A percentile compares a stretch with the other conserved stretches of the same genome.
Conservation (phyloP, 2,888 invertebrate genomes). For the Nasonovia ribisnigri region DNA sequence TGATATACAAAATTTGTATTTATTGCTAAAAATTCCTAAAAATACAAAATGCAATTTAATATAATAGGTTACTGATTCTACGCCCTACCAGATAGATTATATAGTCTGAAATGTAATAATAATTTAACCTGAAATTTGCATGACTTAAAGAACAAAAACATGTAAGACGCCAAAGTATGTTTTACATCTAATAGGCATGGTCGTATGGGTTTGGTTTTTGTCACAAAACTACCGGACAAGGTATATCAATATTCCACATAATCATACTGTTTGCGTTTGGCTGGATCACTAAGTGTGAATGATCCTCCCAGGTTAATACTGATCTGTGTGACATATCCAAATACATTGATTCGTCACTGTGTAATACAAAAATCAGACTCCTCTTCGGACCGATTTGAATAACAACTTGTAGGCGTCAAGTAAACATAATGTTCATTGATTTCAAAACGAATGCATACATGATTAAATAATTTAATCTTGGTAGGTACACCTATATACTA, state of each 20-base stretch:
- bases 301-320: not conserved
- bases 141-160: not conserved
- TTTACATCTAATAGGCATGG: not conserved
- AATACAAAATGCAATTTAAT: not conserved
- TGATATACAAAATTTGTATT: not conserved
- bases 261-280: not conserved
- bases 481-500: not conserved
- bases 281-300: not conserved
- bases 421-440: not conserved
- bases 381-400: not conserved
- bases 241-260: not conserved
- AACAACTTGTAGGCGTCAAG: not conserved
- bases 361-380: not conserved
- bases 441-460: not conserved
- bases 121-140: not conserved
- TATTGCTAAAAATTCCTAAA: not conserved
- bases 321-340: not conserved
- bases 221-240: not conserved
- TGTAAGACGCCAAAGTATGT: not conserved
- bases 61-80: not conserved
- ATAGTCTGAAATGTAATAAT: not conserved
- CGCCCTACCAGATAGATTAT: not conserved
- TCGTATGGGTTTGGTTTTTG: not conserved
- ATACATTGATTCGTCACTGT: not conserved
- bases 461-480: not conserved